Percentiles rank a stretch among this genome's conserved stretches.
These are phyloP conservation scores for Calcarius ornatus DNA, from an alignment of 2,113 vertebrate genomes.

Conservation along the genomic window DNA sequence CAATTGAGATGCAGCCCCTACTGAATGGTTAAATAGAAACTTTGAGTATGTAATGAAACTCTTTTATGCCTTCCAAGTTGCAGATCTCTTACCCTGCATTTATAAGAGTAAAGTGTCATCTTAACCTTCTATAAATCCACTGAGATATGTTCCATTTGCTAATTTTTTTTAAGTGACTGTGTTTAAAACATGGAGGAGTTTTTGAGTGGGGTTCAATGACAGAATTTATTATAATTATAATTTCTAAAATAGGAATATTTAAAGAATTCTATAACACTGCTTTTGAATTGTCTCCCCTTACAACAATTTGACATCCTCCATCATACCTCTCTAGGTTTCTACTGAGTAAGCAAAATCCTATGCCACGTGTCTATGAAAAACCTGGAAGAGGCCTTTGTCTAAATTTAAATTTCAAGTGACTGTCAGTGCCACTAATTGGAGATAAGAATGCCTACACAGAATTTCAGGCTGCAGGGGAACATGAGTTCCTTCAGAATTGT, in stretches of 20 bases:
- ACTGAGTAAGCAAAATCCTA: background rate
- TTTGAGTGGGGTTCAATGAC: background rate
- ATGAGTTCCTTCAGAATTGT: background rate
- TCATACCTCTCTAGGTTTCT: background rate
- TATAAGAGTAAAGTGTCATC: background rate
- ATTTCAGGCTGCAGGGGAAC: background rate
- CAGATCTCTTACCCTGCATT: background rate
- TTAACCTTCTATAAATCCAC: background rate
- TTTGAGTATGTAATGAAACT: background rate
- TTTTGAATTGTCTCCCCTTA: background rate
- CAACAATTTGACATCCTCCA: background rate
- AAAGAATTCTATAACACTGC: background rate
- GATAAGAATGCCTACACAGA: background rate
- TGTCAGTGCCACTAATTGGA: background rate
- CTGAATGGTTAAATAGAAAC: conserved; percentile 11
- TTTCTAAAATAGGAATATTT: background rate
- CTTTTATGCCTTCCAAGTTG: conserved; percentile 4
- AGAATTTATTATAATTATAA: background rate
- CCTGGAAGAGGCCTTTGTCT: background rate
- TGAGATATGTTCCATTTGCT: background rate
- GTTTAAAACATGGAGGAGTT: background rate
- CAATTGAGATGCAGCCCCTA: background rate
- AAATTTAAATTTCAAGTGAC: background rate
- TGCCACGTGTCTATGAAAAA: background rate
- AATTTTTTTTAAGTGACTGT: background rate